phyloP scores from a whole-genome alignment of 2,113 vertebrate species.

The Sebastes fasciatus region DNA sequence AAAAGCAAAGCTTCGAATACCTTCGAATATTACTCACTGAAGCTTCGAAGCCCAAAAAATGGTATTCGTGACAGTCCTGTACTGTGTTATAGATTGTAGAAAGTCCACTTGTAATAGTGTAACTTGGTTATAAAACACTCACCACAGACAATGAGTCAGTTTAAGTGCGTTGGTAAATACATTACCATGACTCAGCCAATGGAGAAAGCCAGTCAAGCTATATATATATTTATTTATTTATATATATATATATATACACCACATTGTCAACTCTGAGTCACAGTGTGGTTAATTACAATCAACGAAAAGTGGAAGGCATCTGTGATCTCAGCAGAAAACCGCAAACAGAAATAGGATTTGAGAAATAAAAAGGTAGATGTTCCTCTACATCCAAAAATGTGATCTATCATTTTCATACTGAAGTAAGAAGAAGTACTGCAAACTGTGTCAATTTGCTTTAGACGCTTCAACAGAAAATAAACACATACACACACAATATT shows the following conservation, averaged over 20 bases:
- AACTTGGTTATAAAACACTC: background rate
- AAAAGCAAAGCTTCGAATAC: too few relatives aligned
- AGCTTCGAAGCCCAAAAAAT: too few relatives aligned
- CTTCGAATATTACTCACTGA: too few relatives aligned
- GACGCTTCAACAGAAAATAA: background rate
- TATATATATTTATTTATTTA: background rate
- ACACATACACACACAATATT: too few relatives aligned
- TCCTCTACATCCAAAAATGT: background rate
- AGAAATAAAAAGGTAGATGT: background rate
- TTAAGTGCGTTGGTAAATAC: conserved; percentile 34
- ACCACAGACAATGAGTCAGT: conserved; percentile 6
- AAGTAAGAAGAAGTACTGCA: background rate
- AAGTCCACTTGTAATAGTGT: background rate
- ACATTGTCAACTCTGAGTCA: conserved; percentile 57
- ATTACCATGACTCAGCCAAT: conserved; percentile 44
- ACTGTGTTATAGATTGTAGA: background rate
- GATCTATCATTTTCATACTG: background rate
- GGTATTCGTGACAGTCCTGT: too few relatives aligned
- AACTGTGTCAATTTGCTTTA: background rate
- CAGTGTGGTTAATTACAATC: conserved; percentile 36
- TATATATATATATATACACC: conserved; percentile 21
- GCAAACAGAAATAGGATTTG: conserved; percentile 3
- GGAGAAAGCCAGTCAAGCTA: conserved; percentile 45
- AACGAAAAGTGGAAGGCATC: conserved; percentile 23
- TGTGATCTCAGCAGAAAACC: conserved; percentile 1